phyloP scores from a whole-genome alignment of 2,113 vertebrate species.

The Calonectris borealis region DNA sequence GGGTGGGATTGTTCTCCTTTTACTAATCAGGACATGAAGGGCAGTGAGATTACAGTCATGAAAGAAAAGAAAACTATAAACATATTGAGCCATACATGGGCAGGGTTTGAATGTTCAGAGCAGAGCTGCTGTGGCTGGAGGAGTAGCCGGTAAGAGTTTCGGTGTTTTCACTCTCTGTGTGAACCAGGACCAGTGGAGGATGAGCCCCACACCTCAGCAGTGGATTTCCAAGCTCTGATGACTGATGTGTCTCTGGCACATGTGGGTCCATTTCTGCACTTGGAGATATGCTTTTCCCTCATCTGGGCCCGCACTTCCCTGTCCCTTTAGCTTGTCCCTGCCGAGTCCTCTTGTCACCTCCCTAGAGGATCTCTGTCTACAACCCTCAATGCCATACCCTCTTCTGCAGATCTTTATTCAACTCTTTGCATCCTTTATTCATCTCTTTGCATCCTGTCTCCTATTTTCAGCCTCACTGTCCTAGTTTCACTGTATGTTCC shows the following conservation, averaged over 20 bases:
- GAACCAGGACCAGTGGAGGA: background rate
- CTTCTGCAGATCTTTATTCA: background rate
- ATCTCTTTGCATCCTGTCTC: background rate
- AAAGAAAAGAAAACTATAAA: background rate
- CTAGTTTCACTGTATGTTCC: background rate
- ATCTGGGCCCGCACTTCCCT: rapidly evolving
- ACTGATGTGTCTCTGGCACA: background rate
- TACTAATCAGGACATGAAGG: background rate
- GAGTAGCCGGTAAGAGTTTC: background rate
- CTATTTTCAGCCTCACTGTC: background rate
- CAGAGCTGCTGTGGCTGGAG: background rate
- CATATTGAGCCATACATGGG: background rate
- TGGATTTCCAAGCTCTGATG: background rate
- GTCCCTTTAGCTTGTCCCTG: background rate
- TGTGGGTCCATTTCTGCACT: background rate
- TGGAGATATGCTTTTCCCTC: background rate
- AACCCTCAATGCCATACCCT: background rate
- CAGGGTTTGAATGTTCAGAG: background rate
- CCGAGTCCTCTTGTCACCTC: background rate
- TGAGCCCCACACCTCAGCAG: background rate
- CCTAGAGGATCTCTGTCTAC: background rate
- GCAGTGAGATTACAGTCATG: background rate
- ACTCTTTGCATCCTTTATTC: background rate
- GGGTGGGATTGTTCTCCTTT: background rate
- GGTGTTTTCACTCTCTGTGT: background rate